A percentile compares a stretch with the other conserved stretches of the same genome.
Conservation (phyloP, 2,797 vertebrate species). For the Potorous gilbertii region DNA sequence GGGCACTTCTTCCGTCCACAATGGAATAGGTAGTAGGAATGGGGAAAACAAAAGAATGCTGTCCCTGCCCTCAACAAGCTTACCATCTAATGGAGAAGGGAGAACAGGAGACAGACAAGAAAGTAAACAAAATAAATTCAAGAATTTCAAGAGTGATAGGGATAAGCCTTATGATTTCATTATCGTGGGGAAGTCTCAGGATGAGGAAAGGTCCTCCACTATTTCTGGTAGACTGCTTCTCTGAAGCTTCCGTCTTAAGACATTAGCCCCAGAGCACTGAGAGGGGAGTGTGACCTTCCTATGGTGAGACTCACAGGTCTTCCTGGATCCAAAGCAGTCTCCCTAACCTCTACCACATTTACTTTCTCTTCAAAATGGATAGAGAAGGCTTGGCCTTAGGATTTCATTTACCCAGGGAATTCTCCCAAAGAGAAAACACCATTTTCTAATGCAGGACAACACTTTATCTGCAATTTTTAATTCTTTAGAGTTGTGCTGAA, state of each 20-base stretch:
- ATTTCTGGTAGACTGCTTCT: not conserved
- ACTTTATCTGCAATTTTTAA: not conserved
- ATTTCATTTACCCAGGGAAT: not conserved
- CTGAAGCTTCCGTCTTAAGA: not conserved
- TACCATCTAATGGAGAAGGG: not conserved
- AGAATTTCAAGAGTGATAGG: not conserved
- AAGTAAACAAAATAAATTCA: not conserved
- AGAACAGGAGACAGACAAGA: not conserved
- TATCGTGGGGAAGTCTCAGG: not conserved
- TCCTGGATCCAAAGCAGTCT: not conserved
- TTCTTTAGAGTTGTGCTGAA: not conserved
- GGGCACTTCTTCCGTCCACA: not conserved
- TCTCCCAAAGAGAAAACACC: not conserved
- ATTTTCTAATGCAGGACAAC: not conserved
- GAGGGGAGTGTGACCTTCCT: accelerated
- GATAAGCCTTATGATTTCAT: not conserved
- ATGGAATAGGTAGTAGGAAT: not conserved
- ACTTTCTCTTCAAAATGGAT: not conserved
- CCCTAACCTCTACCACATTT: not conserved
- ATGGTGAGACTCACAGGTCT: not conserved
- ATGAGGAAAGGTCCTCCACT: not conserved
- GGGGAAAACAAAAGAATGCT: not conserved
- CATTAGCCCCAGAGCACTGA: not conserved
- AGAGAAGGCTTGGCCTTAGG: not conserved
- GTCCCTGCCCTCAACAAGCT: not conserved